Evolutionary conservation across 2,888 invertebrate genomes (phyloP), one percentile per base, ranked within the genome.

Genomic region (Pterobdella sp.): DNA sequence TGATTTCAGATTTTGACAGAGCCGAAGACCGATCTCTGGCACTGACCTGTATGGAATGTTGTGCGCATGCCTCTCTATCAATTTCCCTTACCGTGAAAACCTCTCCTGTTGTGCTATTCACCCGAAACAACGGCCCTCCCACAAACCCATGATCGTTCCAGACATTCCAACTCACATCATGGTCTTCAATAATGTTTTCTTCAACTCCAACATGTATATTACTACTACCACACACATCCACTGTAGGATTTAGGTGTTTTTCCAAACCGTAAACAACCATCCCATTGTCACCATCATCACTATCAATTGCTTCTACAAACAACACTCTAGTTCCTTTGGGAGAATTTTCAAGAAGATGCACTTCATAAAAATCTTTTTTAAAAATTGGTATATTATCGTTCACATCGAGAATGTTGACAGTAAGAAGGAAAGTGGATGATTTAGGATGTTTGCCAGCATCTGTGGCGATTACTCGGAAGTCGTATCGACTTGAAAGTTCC

Each of bases 381-480:
- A 77, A 77, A 31, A 67, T 36, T 7, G 77, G 77, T 29, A 73
- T 60, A 65, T 77, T 76, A 67, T 77, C 77, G 31, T 77, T 77
- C 26, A 69, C 37, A 64, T 77, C 77, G 26, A 52, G 66, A 7
- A 77, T 75, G 7, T 35, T 72, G 18, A 77, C 35, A 37, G 69
- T 72, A 26, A 77, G 37, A 1, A 63, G 7, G n/a, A 75, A n/a
- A 3, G 68, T 37, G 1, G 74, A 75, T 1, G 74, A 67, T 7
- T 73, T 84, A 1, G 91, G 92, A 7, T 42, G 10, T 14, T 42
- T 42, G 0, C 90, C 92, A 0, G 92, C 93, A 82, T 95, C 95
- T 65, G 88, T 90, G 1, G 94, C 94, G 22, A 90, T 90, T 65
- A 95, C 88, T 81, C 91, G 91, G 77, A 95, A 83, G 79, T 89